These are phyloP conservation scores for Apostichopus californicus DNA, from an alignment of 35 echinoderm and acorn worm genomes.

Conservation along the genomic window DNA sequence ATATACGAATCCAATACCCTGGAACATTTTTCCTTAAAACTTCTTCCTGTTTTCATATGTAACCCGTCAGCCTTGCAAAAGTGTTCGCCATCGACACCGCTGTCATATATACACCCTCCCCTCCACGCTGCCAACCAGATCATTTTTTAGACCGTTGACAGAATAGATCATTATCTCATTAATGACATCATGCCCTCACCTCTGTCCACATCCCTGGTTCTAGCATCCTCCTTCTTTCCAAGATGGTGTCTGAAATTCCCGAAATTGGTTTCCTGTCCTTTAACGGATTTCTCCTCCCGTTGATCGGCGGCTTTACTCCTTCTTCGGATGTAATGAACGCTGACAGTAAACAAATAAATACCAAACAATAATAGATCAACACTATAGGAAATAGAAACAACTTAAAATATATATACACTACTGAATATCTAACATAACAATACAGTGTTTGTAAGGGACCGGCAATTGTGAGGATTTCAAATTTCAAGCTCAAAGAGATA, in stretches of 20 bases:
- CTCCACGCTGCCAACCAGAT: background rate
- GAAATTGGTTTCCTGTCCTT: slow-evolving; percentile 70
- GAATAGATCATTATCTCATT: background rate
- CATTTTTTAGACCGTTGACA: background rate
- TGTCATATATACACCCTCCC: background rate
- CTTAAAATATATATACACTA: no score
- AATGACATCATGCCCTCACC: slow-evolving; percentile 25
- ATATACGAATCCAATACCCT: no score
- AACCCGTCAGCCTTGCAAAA: background rate
- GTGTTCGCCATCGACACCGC: background rate
- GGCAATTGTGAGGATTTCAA: no score
- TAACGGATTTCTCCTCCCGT: slow-evolving; percentile 11
- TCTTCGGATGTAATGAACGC: slow-evolving; percentile 28
- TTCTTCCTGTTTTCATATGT: no score
- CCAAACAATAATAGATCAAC: no score
- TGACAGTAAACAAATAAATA: background rate
- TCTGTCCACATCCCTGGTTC: slow-evolving; percentile 79
- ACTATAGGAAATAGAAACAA: no score
- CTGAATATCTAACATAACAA: no score
- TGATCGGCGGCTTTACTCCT: background rate
- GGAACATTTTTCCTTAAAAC: no score
- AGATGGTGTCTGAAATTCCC: slow-evolving; percentile 60
- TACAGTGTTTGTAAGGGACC: no score
- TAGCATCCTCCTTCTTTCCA: slow-evolving; percentile 56
- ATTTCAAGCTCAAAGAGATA: no score